Evolutionary conservation across 1,140 invertebrate genomes (phyloP).

Genomic region (Colletes latitarsis): DNA sequence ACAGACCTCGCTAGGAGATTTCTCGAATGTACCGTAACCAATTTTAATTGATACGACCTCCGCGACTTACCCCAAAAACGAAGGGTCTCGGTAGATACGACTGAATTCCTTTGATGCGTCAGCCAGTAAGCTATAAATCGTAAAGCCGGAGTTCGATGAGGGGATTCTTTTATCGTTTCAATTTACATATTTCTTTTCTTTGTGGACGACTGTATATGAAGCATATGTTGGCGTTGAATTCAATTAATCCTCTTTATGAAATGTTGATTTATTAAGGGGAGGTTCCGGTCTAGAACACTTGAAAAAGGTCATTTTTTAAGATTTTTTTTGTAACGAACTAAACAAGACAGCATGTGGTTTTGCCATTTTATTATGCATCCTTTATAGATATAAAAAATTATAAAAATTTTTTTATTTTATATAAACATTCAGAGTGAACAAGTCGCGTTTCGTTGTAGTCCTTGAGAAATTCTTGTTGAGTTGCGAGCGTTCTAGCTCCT

Average conservation of each 20-base stretch:
- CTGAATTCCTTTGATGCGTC: constrained; percentile 19
- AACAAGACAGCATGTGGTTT: too few species aligned
- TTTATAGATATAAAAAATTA: too few species aligned
- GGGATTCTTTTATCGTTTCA: constrained; percentile 16
- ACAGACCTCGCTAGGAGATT: constrained; percentile 39
- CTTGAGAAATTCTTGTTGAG: too few species aligned
- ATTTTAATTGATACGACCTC: constrained; percentile 63
- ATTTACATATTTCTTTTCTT: constrained; percentile 25
- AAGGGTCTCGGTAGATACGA: neutral
- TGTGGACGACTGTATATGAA: neutral
- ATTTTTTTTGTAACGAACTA: too few species aligned
- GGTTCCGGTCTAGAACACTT: too few species aligned
- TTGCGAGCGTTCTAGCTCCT: too few species aligned
- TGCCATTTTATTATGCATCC: neutral
- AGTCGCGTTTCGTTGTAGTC: too few species aligned
- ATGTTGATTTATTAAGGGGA: neutral
- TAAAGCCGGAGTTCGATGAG: neutral
- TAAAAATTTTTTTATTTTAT: too few species aligned
- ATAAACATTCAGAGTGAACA: too few species aligned
- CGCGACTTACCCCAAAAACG: neutral
- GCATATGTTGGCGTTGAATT: neutral
- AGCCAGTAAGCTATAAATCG: constrained; percentile 19
- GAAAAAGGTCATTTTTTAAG: too few species aligned
- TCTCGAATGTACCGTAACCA: constrained; percentile 44
- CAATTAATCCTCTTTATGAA: neutral